Percentiles rank a stretch among this genome's conserved stretches.
These are phyloP conservation scores for Caenorhabditis sp. DNA, from an alignment of 2,888 invertebrate genomes.

Conservation along the genomic window DNA sequence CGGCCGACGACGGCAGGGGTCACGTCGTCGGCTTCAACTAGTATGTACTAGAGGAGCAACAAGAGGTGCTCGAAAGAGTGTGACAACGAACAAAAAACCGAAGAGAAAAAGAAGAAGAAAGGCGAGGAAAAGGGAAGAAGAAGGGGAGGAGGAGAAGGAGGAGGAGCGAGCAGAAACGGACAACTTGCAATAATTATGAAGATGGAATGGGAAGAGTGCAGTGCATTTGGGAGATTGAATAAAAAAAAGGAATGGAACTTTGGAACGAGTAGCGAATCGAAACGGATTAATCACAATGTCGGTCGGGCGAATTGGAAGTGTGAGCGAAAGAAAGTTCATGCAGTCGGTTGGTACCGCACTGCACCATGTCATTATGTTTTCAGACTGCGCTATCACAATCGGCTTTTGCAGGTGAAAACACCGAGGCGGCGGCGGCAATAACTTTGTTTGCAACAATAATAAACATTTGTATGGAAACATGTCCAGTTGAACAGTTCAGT, in stretches of 20 bases:
- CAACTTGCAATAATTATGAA: slow-evolving; percentile 56
- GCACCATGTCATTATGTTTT: slow-evolving; percentile 25
- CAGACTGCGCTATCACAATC: neutral
- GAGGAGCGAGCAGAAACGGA: slow-evolving; percentile 10
- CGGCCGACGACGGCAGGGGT: too few relatives aligned
- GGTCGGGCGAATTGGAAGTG: slow-evolving; percentile 4
- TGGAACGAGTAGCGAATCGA: slow-evolving; percentile 10
- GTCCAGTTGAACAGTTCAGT: too few relatives aligned
- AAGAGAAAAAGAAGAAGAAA: slow-evolving; percentile 30
- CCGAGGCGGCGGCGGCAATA: too few relatives aligned
- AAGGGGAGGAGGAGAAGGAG: slow-evolving; percentile 13
- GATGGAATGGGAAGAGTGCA: slow-evolving; percentile 30
- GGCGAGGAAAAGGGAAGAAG: slow-evolving; percentile 5
- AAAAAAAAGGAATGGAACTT: neutral
- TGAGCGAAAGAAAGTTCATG: slow-evolving; percentile 3
- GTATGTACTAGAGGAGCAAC: slow-evolving; percentile 57
- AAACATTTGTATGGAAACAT: too few relatives aligned
- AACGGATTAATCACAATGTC: slow-evolving; percentile 23
- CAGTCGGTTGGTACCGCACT: neutral
- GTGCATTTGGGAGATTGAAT: slow-evolving; percentile 50
- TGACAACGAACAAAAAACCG: slow-evolving; percentile 48
- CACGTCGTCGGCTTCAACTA: slow-evolving; percentile 48
- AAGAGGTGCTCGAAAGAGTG: slow-evolving; percentile 59
- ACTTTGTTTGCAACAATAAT: too few relatives aligned
- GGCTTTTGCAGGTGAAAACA: too few relatives aligned